Conservation (phyloP, 2,113 vertebrate genomes). For the Natator depressus region DNA sequence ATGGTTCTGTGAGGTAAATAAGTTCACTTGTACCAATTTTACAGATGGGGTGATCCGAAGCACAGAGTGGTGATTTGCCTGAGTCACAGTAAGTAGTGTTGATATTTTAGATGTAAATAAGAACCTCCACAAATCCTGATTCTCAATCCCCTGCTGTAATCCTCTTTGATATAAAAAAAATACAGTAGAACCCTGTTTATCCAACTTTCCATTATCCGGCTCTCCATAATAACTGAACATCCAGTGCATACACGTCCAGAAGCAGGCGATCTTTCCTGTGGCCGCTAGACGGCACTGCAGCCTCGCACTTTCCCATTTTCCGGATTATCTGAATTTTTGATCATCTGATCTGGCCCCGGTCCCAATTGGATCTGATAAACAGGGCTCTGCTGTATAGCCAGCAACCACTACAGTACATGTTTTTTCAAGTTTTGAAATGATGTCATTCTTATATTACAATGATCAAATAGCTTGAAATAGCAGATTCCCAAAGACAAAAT, state of each 20-base stretch:
- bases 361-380: neutral
- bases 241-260: neutral
- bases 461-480: slow-evolving; percentile 27
- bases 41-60: neutral
- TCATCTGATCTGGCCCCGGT: neutral
- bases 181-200: neutral
- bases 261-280: neutral
- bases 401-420: neutral
- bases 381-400: neutral
- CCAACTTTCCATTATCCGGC: neutral
- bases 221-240: neutral
- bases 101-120: neutral
- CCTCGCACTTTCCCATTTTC: neutral
- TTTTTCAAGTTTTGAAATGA: slow-evolving; percentile 1
- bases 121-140: neutral
- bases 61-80: neutral
- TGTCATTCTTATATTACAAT: slow-evolving; percentile 1
- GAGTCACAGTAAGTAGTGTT: neutral
- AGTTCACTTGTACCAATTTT: neutral
- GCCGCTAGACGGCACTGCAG: neutral
- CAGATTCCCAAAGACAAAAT: slow-evolving; percentile 35
- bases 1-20: neutral
- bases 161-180: neutral
- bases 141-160: neutral
- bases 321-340: neutral